Evolutionary conservation across 2,113 vertebrate genomes (phyloP), one percentile per base, ranked within the genome.

Genomic region (Aspidoscelis tigris): DNA sequence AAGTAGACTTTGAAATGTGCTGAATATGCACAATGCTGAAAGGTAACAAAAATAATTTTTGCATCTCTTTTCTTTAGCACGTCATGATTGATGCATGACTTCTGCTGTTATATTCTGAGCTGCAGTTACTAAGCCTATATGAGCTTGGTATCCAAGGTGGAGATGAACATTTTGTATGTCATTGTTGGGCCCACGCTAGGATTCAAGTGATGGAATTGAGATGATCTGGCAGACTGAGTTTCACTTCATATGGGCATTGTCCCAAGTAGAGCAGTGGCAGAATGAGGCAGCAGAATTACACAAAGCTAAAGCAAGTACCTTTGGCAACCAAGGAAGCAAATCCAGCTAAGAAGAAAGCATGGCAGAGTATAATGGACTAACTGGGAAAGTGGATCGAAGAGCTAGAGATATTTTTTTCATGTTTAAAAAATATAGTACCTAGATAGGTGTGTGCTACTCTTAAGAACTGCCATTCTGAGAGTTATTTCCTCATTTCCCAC

Each of bases 61-160:
- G 64, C 47, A 41, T 39, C 65, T 66, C 24, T 83, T 26, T 64
- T 61, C 43, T 83, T 83, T 55, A 33, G 33, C 21, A 18, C 8
- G 68, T 91, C 84, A 82, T 81, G 91, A 70, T 50, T 89, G 81
- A 78, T 77, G 61, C 10, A 58, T 14, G 64, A 22, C 43, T 90
- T 21, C 69, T 88, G 70, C 77, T 89, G 41, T 81, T 90, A 88
- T 85, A 5, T 86, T n/a, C 72, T 85, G 85, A 90, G 79, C 80
- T 84, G 86, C 76, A 68, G 78, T n/a, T 33, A 80, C n/a, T 69
- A 84, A 83, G 22, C n/a, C 50, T 69, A 12, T 70, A 26, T 50
- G 47, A 75, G 55, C 14, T 16, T 43, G 3, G 33, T 72, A 24
- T 58, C 33, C 50, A 61, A 43, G 33, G 50, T 81, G 21, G 43